Evolutionary conservation across 2,888 invertebrate species (phyloP), one percentile per base, ranked within the genome.

Genomic region (Erebia epiphron): DNA sequence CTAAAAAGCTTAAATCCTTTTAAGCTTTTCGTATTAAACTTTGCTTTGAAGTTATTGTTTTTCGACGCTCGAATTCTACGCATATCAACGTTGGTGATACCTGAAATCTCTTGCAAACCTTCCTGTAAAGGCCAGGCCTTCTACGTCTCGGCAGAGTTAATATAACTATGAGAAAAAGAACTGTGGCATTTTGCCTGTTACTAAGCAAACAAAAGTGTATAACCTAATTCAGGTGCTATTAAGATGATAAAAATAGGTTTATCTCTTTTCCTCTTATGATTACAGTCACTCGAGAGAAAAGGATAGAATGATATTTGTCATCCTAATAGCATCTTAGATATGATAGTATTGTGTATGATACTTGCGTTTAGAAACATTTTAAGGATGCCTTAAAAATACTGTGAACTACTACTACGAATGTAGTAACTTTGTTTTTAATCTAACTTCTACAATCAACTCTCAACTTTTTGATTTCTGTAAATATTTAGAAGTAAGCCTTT

Each of bases 151-250:
- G 83, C 91, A 0, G 82, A 87, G 7, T 35, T 35, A 26, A 35
- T 7, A 35, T 35, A 79, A 79, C 66, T 88, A 86, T 72, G 90
- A 90, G 74, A 91, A 92, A 7, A 16, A 80, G 88, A 35, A 84
- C 86, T 0, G 90, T 93, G 69, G 85, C 88, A 3, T 93, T 93
- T 92, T 93, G 92, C 92, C 92, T 90, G 85, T 81, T 75, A 75
- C 88, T 86, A 64, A 79, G 77, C 43, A 43, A 43, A 46, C 11
- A 1, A 46, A 46, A 46, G 26, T 26, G 26, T 26, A 26, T 26
- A 26, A 0, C 26, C 26, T 4, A 26, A 26, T 26, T 4, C 26
- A 26, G 26, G 4, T 26, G 26, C 26, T 26, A 26, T 26, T 1
- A 26, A 4, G 26, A 26, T 26, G 26, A 26, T 26, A 26, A 26